These are phyloP conservation scores for Tiliacea citrago DNA, from an alignment of 2,888 invertebrate species.

Conservation along the genomic window DNA sequence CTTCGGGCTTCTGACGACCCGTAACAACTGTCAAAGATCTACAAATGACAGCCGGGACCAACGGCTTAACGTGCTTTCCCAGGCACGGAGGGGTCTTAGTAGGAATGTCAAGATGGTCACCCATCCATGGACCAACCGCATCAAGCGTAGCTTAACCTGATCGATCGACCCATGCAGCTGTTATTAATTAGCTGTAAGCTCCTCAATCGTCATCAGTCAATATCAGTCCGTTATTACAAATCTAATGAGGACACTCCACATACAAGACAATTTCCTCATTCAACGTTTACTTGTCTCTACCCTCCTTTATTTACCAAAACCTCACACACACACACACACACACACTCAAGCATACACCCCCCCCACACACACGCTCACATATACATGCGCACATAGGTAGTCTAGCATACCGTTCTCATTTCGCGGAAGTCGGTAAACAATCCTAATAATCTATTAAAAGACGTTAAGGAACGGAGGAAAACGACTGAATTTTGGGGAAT, in stretches of 20 bases:
- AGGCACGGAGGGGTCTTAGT: too few species aligned
- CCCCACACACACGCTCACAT: too few species aligned
- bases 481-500: conserved; percentile 21
- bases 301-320: background rate
- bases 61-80: too few species aligned
- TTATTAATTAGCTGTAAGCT: too few species aligned
- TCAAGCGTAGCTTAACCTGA: too few species aligned
- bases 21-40: too few species aligned
- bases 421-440: conserved; percentile 55
- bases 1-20: too few species aligned
- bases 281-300: conserved; percentile 10
- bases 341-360: background rate
- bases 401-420: conserved; percentile 24
- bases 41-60: too few species aligned
- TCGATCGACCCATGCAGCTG: too few species aligned
- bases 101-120: too few species aligned
- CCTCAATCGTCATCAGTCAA: background rate
- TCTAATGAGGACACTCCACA: conserved; percentile 5
- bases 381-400: background rate
- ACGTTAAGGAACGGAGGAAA: conserved; percentile 35
- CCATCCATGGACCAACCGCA: too few species aligned
- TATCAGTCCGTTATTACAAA: background rate
- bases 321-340: background rate
- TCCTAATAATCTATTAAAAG: conserved; percentile 56
- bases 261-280: background rate